Evolutionary conservation across 2,888 invertebrate species (phyloP).

Genomic region (Hyposoter didymator): DNA sequence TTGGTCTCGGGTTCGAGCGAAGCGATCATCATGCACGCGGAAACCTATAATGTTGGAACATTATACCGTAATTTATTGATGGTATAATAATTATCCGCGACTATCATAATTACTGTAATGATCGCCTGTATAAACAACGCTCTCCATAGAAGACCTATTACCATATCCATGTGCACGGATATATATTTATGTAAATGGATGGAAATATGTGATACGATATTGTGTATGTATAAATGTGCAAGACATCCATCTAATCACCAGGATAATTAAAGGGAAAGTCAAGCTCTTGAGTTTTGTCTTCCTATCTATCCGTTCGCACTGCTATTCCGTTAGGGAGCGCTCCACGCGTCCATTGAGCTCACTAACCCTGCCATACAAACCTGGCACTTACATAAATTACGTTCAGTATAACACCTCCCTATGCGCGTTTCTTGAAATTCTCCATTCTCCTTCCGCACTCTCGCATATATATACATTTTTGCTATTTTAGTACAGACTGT

Average conservation of each 20-base stretch:
- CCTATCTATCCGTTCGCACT: slow-evolving; percentile 9
- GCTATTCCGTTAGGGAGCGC: slow-evolving; percentile 39
- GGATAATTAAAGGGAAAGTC: slow-evolving; percentile 71
- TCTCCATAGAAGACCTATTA: slow-evolving; percentile 30
- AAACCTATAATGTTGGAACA: slow-evolving; percentile 74
- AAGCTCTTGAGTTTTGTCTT: slow-evolving; percentile 15
- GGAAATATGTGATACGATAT: not conserved
- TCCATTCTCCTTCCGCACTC: slow-evolving; percentile 53
- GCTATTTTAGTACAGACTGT: slow-evolving; percentile 4
- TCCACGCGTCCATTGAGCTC: slow-evolving; percentile 30
- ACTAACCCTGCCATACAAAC: slow-evolving; percentile 36
- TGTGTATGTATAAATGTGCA: slow-evolving; percentile 51
- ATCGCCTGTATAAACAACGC: slow-evolving; percentile 74
- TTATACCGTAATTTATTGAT: slow-evolving; percentile 75
- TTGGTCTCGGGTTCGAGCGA: slow-evolving; percentile 21
- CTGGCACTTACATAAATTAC: slow-evolving; percentile 68
- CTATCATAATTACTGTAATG: slow-evolving; percentile 74
- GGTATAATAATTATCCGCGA: slow-evolving; percentile 74
- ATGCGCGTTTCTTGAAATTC: slow-evolving; percentile 58
- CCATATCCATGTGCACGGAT: not conserved
- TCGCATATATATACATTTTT: slow-evolving; percentile 8
- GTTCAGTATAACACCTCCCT: slow-evolving; percentile 67
- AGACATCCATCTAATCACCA: slow-evolving; percentile 67
- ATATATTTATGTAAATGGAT: not conserved
- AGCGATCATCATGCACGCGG: slow-evolving; percentile 37